Conservation (phyloP, 2,888 invertebrate species). For the Andrena trimmerana region DNA sequence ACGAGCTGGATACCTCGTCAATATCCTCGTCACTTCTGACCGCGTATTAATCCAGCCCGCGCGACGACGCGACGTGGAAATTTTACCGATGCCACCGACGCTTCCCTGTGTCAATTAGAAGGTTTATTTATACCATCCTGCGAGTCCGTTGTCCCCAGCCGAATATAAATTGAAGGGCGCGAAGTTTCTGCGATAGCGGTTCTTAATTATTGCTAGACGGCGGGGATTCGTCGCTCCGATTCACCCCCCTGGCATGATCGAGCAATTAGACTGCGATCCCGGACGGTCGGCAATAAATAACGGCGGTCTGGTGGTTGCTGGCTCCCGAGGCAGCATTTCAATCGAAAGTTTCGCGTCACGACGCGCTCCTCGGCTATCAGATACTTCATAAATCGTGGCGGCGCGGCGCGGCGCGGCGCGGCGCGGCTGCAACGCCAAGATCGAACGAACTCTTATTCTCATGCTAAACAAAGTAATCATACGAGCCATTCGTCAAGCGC, state of each 20-base stretch:
- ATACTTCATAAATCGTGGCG: constrained; percentile 58
- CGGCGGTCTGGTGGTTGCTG: not conserved
- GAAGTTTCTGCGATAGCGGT: not conserved
- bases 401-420: not conserved
- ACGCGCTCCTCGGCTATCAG: constrained; percentile 40
- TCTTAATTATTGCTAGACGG: not conserved
- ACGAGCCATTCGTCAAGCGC: constrained; percentile 67
- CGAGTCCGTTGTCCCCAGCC: not conserved
- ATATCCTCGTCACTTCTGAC: not conserved
- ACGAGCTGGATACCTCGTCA: not conserved
- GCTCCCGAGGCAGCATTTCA: constrained; percentile 21
- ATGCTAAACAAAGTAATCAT: constrained; percentile 69
- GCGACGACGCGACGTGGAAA: not conserved
- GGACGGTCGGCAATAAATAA: constrained; percentile 41
- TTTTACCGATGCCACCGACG: not conserved
- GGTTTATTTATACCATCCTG: not conserved
- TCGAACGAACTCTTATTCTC: constrained; percentile 50
- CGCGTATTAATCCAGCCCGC: not conserved
- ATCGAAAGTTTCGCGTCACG: constrained; percentile 53
- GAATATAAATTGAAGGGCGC: not conserved
- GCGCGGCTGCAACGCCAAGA: constrained; percentile 33
- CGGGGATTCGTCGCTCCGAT: not conserved
- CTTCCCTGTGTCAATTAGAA: constrained; percentile 10
- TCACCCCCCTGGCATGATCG: constrained; percentile 39
- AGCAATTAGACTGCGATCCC: constrained; percentile 45